Base-by-base conservation (phyloP, 2,888 invertebrate genomes). In the Epinotia ramella region DNA sequence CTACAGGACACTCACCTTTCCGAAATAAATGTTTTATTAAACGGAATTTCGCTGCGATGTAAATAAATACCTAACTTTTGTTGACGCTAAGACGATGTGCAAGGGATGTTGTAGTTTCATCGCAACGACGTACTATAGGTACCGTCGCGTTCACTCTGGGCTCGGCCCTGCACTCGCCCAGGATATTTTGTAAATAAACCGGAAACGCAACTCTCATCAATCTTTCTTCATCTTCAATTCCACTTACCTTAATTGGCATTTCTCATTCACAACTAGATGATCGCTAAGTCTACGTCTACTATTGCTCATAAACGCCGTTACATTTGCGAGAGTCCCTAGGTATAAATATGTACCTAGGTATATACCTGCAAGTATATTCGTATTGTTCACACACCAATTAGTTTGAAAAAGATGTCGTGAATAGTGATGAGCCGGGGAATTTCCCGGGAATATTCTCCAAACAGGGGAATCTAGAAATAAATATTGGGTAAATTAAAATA, bases 161-260 rank as follows among this genome's bases (percentile, higher is more conserved):
- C 24, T 44, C 16, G n/a, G 63, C 20, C 20, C 24, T 56, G 72
- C 49, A 49, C 46, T 18, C 18, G 49, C 49, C 16, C 16, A 33
- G 0, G 1, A 40, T 40, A 40, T 40, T 40, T 40, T 40, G 40
- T 9, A 40, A 40, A 7, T 40, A 40, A 7, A 40, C 40, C 9
- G 40, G 40, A 40, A 9, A 40, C 9, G 9, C 40, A 40, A 40
- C 16, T 49, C 49, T 12, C n/a, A 18, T 7, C 40, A 56, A 33
- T 18, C 64, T 24, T 60, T 16, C 7, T 16, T 60, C 13, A 60
- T 16, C 13, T 16, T 63, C 6, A 9, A 57, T 40, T 12, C 2
- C 40, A 11, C 24, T n/a, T 68, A 28, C 24, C 60, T 60, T 73
- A 60, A 73, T 74, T 49, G 74, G 74, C 74, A 65, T 74, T 65